Evolutionary conservation across 2,797 vertebrate species (phyloP), one percentile per base, ranked within the genome.

Genomic region (Passerculus sandwichensis): DNA sequence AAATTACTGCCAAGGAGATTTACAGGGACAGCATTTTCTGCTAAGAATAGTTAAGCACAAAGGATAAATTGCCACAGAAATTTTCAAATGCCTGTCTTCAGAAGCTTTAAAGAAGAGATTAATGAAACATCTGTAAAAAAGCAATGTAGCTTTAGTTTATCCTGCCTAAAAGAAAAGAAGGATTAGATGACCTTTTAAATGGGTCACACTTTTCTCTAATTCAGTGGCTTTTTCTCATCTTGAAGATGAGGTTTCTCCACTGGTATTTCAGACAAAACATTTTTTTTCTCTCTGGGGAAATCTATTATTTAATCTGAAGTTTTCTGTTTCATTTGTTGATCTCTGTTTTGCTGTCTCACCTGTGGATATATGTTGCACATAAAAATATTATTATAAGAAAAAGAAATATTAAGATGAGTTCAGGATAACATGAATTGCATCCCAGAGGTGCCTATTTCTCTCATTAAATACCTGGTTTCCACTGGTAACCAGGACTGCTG

Each of bases 151-250:
- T 95, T 90, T 75, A 51, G 62, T 85, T 96, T 95, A 91, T 91
- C 91, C 82, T 93, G 76, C 47, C 54, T 59, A 44, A 48, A 69
- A 44, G 60, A 81, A 91, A 93, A 80, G 94, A 81, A 94, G 88
- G 94, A 96, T 95, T 95, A 90, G 32, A 27, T 84, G 89, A 94
- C 91, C 79, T 88, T 88, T 93, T 88, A 96, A 96, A 94, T n/a
- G 44, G 89, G 91, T 95, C 88, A 91, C 54, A 78, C 60, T 78
- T 84, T 42, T 78, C 34, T 78, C 60, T 54, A 73, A 73, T 78
- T 85, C 32, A 23, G 51, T 85, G 44, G 11, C n/a, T 32, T 89
- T 91, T 71, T 74, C 71, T 91, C 66, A 45, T 94, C 56, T 56
- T 83, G 50, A 89, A 69, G 79, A 66, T 45, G 73, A 77, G 29